A percentile compares a stretch with the other conserved stretches of the same genome.
These are phyloP conservation scores for Drosophila melanosoma DNA, from an alignment of 2,888 invertebrate genomes.

Conservation along the genomic window DNA sequence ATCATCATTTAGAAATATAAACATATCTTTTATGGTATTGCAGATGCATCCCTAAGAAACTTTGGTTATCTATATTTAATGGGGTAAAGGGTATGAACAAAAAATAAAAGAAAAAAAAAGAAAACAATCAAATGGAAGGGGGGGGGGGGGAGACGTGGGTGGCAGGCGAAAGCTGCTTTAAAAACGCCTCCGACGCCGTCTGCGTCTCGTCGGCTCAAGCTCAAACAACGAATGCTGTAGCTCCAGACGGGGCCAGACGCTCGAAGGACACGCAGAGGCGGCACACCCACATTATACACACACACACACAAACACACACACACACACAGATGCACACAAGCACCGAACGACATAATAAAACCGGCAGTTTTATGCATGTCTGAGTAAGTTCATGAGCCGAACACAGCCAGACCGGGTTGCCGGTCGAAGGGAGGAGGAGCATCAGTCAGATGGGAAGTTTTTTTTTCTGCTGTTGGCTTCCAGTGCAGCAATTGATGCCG, in stretches of 20 bases:
- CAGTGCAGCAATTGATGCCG: conserved; percentile 48
- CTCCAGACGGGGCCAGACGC: conserved; percentile 56
- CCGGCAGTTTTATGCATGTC: conserved; percentile 81
- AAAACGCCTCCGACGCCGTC: conserved; percentile 50
- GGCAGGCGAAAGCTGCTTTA: conserved; percentile 40
- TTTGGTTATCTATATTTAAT: conserved; percentile 8
- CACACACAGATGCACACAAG: conserved; percentile 30
- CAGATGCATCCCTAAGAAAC: conserved; percentile 1
- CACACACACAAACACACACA: conserved; percentile 16
- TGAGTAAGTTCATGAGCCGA: conserved; percentile 76
- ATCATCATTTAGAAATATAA: not conserved
- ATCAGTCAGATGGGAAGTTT: conserved; percentile 15
- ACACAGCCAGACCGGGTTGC: conserved; percentile 46
- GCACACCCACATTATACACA: conserved; percentile 43
- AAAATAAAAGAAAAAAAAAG: conserved; percentile 9
- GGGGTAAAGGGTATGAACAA: not conserved
- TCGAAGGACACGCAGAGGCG: conserved; percentile 60
- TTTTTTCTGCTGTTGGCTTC: conserved; percentile 32
- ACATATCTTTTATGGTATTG: not conserved
- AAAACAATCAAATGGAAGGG: not conserved
- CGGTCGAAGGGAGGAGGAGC: not conserved
- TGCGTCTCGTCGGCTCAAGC: conserved; percentile 34
- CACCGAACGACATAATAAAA: conserved; percentile 77
- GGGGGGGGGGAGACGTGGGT: not conserved
- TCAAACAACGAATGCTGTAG: conserved; percentile 36